Evolutionary conservation across 2,888 invertebrate genomes (phyloP).

Genomic region (Blomia tropicalis): DNA sequence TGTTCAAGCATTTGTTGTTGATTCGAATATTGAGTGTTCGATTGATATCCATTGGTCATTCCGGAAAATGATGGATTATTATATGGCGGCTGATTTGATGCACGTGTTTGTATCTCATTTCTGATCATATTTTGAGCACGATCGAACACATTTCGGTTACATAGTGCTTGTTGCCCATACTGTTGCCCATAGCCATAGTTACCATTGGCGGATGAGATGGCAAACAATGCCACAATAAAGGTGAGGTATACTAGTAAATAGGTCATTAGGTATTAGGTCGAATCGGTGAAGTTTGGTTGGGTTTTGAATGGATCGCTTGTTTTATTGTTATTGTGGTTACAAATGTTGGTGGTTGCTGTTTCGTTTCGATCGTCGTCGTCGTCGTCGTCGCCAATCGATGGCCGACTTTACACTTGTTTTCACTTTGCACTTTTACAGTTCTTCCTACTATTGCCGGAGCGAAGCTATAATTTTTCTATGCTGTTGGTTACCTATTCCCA

Average conservation of each 20-base stretch:
- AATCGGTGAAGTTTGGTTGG: no score
- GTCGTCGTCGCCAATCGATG: no score
- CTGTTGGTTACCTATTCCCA: no score
- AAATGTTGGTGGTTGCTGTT: no score
- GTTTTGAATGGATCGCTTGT: no score
- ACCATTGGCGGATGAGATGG: conserved; percentile 9
- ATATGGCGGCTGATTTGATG: background rate
- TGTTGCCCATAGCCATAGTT: conserved; percentile 13
- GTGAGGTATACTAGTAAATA: conserved; percentile 7
- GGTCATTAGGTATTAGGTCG: conserved; percentile 9
- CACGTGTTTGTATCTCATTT: background rate
- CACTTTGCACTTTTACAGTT: no score
- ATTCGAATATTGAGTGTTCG: background rate
- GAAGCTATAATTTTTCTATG: no score
- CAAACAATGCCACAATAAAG: background rate
- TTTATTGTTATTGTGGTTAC: no score
- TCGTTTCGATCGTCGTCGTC: background rate
- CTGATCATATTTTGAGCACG: conserved; percentile 7
- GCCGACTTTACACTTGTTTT: no score
- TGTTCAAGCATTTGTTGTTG: background rate
- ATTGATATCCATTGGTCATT: conserved; percentile 3
- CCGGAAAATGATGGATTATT: background rate
- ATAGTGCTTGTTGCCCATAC: background rate
- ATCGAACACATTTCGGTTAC: background rate
- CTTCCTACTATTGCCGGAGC: no score